Evolutionary conservation across 2,888 invertebrate species (phyloP), one percentile per base, ranked within the genome.

Genomic region (Microctonus brassicae): DNA sequence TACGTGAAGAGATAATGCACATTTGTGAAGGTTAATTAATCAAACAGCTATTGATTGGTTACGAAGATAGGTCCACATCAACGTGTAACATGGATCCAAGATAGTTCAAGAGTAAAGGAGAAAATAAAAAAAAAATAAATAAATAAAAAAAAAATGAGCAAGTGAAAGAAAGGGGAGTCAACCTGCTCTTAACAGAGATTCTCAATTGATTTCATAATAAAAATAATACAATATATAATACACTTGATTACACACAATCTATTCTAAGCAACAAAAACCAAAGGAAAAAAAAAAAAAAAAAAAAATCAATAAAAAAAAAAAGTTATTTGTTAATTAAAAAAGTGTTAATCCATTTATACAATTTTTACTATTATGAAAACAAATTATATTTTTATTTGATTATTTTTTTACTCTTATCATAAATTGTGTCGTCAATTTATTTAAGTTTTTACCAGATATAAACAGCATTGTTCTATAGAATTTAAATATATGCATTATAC

Each of bases 141-240:
- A n/a, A n/a, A n/a, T n/a, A n/a, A n/a, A n/a, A n/a, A n/a, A n/a
- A n/a, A n/a, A n/a, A n/a, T n/a, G n/a, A n/a, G n/a, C n/a, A n/a
- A n/a, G n/a, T n/a, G 74, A 64, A 67, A 62, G 76, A 11, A 26
- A 39, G 10, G 39, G 24, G 79, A 85, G 83, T 85, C 84, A 83
- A 86, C 84, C 84, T 85, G 85, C 84, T 84, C 80, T 79, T 69
- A 57, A 53, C 86, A 85, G 86, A 76, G 84, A 79, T 79, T 84
- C 84, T 84, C 84, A 84, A 78, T 60, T 60, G 5, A 26, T 17
- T 22, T 7, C 29, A 26, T 13, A 55, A 55, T 6, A 55, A 26
- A 10, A 1, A 24, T 10, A 11, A 9, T 17, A 22, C 7, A 53
- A 24, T 22, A 24, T 24, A n/a, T n/a, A n/a, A n/a, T 53, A 75